Conservation (phyloP, 2,113 vertebrate genomes). For the Fukomys damarensis region DNA sequence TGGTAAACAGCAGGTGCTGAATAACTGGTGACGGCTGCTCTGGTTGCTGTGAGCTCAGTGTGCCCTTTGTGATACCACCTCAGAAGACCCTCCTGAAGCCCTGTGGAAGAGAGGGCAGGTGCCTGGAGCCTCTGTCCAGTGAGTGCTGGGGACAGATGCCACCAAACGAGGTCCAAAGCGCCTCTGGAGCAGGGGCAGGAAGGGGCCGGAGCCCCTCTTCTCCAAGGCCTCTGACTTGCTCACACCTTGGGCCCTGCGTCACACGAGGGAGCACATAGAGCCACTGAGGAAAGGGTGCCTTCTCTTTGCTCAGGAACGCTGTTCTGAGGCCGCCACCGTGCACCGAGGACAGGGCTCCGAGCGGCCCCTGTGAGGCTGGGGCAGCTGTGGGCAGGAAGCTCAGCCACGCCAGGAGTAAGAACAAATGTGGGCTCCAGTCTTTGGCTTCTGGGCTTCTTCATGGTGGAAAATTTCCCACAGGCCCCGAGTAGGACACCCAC, state of each 20-base stretch:
- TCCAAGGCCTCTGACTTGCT: background rate
- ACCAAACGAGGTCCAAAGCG: background rate
- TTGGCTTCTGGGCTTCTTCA: background rate
- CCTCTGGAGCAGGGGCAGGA: background rate
- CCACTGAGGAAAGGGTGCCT: fast-evolving
- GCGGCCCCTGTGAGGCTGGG: too few relatives aligned
- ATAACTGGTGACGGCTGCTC: fast-evolving
- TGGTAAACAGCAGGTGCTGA: background rate
- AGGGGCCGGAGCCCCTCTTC: background rate
- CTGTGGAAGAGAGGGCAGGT: background rate
- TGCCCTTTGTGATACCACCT: fast-evolving
- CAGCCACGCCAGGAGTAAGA: background rate
- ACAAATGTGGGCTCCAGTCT: background rate
- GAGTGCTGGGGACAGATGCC: background rate
- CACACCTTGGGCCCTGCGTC: background rate
- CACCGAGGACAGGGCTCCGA: background rate
- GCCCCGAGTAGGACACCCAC: background rate
- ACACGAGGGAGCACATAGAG: too few relatives aligned
- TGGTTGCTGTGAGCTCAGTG: background rate
- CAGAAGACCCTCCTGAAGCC: background rate
- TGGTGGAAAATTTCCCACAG: background rate
- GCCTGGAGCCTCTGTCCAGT: background rate
- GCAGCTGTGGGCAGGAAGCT: background rate
- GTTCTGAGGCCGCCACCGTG: too few relatives aligned
- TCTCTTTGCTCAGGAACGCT: background rate